A percentile compares a stretch with the other conserved stretches of the same genome.
Conservation (phyloP, 2,113 vertebrate genomes). For the Saguinus imperator region DNA sequence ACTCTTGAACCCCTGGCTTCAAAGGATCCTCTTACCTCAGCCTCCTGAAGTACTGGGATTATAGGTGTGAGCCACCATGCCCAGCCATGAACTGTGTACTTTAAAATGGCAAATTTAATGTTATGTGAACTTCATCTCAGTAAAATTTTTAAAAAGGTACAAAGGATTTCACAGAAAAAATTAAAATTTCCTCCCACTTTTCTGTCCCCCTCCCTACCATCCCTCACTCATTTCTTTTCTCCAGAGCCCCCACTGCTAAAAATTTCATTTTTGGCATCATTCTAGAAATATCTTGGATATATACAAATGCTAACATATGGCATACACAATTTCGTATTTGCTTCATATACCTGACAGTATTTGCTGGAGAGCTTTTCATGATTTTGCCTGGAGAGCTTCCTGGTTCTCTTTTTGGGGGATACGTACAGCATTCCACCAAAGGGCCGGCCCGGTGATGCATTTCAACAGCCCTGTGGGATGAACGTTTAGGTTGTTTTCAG, state of each 20-base stretch:
- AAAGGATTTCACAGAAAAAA: not conserved
- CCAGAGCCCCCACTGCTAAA: not conserved
- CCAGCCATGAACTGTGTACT: not conserved
- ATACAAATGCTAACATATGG: not conserved
- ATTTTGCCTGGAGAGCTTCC: not conserved
- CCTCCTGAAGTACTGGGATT: too few species aligned
- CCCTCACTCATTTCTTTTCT: not conserved
- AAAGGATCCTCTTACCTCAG: too few species aligned
- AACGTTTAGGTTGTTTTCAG: not conserved
- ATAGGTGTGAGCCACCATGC: too few species aligned
- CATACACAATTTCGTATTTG: not conserved
- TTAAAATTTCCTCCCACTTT: not conserved
- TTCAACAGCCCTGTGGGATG: not conserved
- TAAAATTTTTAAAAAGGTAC: not conserved
- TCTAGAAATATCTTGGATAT: not conserved
- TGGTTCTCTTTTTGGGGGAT: not conserved
- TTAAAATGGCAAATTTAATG: not conserved
- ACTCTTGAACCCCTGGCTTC: too few species aligned
- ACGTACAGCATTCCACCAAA: not conserved
- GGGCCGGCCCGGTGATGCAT: not conserved
- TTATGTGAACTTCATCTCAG: not conserved
- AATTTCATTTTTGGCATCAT: not conserved
- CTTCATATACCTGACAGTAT: not conserved
- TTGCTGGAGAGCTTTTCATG: not conserved
- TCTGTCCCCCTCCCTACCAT: not conserved